Conservation (phyloP, 2,888 invertebrate genomes). For the Ptilodon capucinus region DNA sequence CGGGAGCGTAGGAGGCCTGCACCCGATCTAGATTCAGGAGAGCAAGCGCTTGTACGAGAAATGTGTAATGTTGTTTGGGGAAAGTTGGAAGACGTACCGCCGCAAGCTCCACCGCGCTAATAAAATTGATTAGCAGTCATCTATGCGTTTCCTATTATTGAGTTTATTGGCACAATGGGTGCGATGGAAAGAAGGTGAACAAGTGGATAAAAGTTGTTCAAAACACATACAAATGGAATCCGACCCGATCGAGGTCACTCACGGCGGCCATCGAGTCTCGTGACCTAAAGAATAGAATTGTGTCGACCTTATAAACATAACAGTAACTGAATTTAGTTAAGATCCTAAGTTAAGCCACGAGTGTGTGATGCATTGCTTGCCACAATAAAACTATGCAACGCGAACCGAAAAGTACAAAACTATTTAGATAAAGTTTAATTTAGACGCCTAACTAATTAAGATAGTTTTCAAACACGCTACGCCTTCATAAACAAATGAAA, state of each 20-base stretch:
- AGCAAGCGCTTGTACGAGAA: constrained; percentile 95
- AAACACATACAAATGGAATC: constrained; percentile 56
- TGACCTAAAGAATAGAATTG: constrained; percentile 68
- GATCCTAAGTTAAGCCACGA: constrained; percentile 25
- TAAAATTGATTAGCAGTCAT: constrained; percentile 18
- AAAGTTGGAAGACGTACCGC: constrained; percentile 93
- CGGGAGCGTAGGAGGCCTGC: constrained; percentile 84
- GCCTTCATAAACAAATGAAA: constrained; percentile 6
- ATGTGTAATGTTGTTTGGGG: constrained; percentile 98
- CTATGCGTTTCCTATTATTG: constrained; percentile 20
- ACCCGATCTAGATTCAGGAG: constrained; percentile 91
- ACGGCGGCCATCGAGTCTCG: constrained; percentile 52
- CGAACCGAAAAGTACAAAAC: constrained; percentile 65
- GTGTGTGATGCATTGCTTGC: constrained; percentile 38
- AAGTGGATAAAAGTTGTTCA: constrained; percentile 52
- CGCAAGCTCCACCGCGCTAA: constrained; percentile 76
- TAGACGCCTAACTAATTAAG: constrained; percentile 20
- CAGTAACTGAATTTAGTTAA: constrained; percentile 44
- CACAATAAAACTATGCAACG: constrained; percentile 25
- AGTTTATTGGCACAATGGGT: constrained; percentile 32
- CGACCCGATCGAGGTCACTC: constrained; percentile 70
- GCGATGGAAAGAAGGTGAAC: constrained; percentile 46
- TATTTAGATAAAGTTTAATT: constrained; percentile 33
- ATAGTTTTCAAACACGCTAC: constrained; percentile 8
- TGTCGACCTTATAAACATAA: constrained; percentile 64